These are phyloP conservation scores for Rhizoglyphus robini DNA, from an alignment of 1,140 invertebrate genomes.

Conservation along the genomic window DNA sequence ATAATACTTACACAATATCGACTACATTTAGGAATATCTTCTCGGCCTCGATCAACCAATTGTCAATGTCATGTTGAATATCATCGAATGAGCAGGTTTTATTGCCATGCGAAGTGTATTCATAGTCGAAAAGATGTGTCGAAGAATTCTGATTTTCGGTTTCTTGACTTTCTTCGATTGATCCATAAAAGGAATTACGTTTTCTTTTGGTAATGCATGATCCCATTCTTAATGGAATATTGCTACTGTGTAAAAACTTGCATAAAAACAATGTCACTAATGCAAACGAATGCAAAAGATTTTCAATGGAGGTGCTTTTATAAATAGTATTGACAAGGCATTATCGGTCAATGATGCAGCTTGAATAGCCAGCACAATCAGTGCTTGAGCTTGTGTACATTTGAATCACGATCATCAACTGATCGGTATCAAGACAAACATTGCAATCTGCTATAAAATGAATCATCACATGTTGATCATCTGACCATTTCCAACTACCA, in stretches of 20 bases:
- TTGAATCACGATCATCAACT: too few species aligned
- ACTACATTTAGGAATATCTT: neutral
- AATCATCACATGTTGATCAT: too few species aligned
- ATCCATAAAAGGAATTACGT: constrained; percentile 5
- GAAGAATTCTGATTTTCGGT: constrained; percentile 2
- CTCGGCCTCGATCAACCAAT: constrained; percentile 4
- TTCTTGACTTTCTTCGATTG: neutral
- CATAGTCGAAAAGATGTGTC: constrained; percentile 2
- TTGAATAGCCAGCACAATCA: too few species aligned
- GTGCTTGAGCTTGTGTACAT: too few species aligned
- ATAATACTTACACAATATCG: constrained; percentile 5
- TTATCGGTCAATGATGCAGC: too few species aligned
- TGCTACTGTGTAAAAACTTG: neutral
- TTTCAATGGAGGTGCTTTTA: too few species aligned
- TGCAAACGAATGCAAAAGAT: too few species aligned
- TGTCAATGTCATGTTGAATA: constrained; percentile 1
- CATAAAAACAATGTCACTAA: too few species aligned
- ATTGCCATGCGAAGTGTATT: neutral
- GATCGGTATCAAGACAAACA: too few species aligned
- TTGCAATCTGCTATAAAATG: too few species aligned
- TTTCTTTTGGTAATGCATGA: neutral
- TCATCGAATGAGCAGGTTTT: neutral
- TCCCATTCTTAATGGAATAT: neutral
- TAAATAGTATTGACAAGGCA: too few species aligned
- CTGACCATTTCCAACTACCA: too few species aligned